Evolutionary conservation across 1,140 invertebrate genomes (phyloP), one percentile per base, ranked within the genome.

Genomic region (Drosophila repleta): DNA sequence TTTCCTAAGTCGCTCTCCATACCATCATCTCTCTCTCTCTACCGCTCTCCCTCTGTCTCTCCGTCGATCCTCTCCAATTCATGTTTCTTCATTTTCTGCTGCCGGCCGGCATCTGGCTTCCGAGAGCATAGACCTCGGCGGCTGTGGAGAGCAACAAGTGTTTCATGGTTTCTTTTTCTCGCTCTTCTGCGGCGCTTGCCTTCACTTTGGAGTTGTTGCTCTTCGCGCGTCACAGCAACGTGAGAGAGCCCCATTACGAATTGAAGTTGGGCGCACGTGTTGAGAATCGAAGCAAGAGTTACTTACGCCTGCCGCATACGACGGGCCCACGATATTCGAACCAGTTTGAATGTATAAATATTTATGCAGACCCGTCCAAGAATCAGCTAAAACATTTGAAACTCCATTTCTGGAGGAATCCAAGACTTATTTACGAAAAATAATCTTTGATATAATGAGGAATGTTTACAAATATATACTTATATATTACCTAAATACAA

Each of bases 141-240:
- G 48, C 73, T 64, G 57, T 8, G 41, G 78, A 84, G 80, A 80
- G 80, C 81, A 84, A 85, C 77, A 85, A 85, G 81, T 84, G 80
- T 74, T 60, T 53, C 52, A 39, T 43, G 39, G 51, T 61, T 72
- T 67, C 63, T 73, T 84, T 63, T 69, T 68, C 43, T 73, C 39
- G 2, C 8, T 43, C 39, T 43, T 5, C 39, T 29, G 51, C 56
- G 84, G 37, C 37, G 29, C 51, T 67, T 51, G 18, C n/a, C 48
- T 46, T 37, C 26, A 45, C 24, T 45, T 55, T 68, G 68, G 39
- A 66, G 62, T 66, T 72, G 48, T 46, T 72, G 45, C 53, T 53
- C 69, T 66, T 20, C 26, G 48, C 7, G 21, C 8, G 3, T 48
- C 55, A 66, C 55, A 53, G 69, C 66, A 63, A 46, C 60, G 17